Evolutionary conservation across 2,888 invertebrate species (phyloP).

Genomic region (Catocala nupta): DNA sequence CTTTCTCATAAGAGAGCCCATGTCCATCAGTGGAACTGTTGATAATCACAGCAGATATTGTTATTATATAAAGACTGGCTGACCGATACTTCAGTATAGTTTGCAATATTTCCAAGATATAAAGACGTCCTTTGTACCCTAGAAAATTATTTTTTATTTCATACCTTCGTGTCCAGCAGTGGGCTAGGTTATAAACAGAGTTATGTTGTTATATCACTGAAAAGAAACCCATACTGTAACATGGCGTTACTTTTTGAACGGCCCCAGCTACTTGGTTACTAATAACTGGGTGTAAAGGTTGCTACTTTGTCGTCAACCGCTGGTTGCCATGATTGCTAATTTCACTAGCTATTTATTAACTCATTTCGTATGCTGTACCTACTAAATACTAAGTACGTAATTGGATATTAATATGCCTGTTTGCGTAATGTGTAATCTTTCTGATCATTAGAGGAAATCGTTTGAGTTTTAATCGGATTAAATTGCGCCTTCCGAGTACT

Average conservation of each 20-base stretch:
- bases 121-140: no score
- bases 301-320: constrained; percentile 54
- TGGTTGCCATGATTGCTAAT: constrained; percentile 53
- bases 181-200: no score
- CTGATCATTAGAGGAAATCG: constrained; percentile 3
- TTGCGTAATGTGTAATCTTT: constrained; percentile 15
- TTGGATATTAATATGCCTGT: constrained; percentile 35
- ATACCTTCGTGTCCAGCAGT: no score
- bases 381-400: constrained; percentile 44
- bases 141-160: no score
- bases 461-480: constrained; percentile 3
- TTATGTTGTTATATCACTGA: no score
- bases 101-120: no score
- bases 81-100: no score
- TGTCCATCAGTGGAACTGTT: no score
- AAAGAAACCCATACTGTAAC: no score
- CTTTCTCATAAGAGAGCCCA: no score
- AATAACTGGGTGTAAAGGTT: constrained; percentile 48
- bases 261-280: constrained; percentile 14
- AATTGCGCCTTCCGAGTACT: background rate
- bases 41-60: no score
- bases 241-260: constrained; percentile 3
- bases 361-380: constrained; percentile 37
- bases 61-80: no score
- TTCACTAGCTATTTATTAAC: constrained; percentile 37